Conservation (phyloP, 35 echinoderm and acorn worm genomes). For the Apostichopus californicus region DNA sequence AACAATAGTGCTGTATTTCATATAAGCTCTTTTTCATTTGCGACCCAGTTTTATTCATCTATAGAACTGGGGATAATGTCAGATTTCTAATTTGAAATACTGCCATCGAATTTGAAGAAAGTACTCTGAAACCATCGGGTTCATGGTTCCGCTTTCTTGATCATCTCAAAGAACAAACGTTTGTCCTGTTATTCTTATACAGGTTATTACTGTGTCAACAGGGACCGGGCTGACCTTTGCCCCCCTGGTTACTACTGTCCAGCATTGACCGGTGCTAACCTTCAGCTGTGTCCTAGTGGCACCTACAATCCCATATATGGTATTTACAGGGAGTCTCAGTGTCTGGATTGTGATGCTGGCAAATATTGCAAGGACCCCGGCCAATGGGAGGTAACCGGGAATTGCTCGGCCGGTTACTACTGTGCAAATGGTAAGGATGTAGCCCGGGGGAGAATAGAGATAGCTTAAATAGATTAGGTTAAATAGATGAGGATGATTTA, state of each 20-base stretch:
- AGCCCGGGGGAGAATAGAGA: not conserved
- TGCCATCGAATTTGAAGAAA: too few species aligned
- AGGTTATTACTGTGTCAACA: constrained; percentile 95
- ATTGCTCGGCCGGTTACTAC: constrained; percentile 84
- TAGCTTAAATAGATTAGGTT: not conserved
- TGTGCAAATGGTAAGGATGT: constrained; percentile 78
- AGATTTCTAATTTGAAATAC: too few species aligned
- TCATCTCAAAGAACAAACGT: too few species aligned
- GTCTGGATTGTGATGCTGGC: constrained; percentile 83
- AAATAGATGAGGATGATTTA: not conserved
- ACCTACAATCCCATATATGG: constrained; percentile 92
- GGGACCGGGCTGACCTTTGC: constrained; percentile 90
- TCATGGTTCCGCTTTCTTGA: too few species aligned
- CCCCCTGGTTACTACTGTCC: constrained; percentile 89
- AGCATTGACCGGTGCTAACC: constrained; percentile 81
- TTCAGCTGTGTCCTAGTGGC: constrained; percentile 81
- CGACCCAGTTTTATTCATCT: too few species aligned
- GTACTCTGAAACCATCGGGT: too few species aligned
- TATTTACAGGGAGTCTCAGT: constrained; percentile 81
- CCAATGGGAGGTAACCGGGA: constrained; percentile 65
- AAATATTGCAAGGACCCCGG: constrained; percentile 89
- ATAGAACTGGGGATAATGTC: too few species aligned
- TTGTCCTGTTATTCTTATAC: not conserved
- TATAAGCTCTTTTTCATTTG: too few species aligned
- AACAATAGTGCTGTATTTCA: too few species aligned